Conservation (phyloP, 2,888 invertebrate genomes). For the Platycheirus albimanus region DNA sequence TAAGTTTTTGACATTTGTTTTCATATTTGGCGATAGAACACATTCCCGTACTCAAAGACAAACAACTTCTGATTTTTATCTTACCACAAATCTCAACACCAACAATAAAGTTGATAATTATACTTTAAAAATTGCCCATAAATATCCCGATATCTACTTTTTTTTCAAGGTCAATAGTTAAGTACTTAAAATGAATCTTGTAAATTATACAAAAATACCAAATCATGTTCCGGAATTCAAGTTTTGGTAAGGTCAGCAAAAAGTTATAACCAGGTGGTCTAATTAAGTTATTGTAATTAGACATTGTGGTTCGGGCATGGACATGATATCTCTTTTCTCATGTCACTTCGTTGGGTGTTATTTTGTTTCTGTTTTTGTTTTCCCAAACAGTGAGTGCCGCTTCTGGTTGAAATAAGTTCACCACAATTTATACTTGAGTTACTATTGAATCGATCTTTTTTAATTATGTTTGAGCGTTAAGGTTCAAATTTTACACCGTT, state of each 20-base stretch:
- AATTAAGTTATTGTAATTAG: constrained; percentile 29
- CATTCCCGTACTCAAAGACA: too few relatives aligned
- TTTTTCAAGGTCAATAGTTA: neutral
- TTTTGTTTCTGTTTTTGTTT: neutral
- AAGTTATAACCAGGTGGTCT: constrained; percentile 18
- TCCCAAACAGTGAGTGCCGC: neutral
- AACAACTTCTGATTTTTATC: too few relatives aligned
- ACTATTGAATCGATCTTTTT: neutral
- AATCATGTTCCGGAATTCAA: neutral
- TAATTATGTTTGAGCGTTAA: neutral
- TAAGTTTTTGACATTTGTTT: too few relatives aligned
- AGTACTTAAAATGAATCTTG: neutral
- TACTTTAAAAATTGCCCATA: too few relatives aligned
- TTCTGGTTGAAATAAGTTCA: neutral
- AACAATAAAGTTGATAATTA: neutral
- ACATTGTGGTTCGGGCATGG: neutral
- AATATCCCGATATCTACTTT: neutral
- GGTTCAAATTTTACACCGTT: neutral
- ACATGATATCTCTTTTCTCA: neutral
- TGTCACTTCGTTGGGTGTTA: neutral
- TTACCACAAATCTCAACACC: too few relatives aligned
- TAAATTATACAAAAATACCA: neutral
- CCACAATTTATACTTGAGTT: too few relatives aligned
- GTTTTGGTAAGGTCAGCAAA: neutral
- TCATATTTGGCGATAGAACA: too few relatives aligned